phyloP scores from a whole-genome alignment of 2,888 invertebrate genomes.

The Drosophila birchii region DNA sequence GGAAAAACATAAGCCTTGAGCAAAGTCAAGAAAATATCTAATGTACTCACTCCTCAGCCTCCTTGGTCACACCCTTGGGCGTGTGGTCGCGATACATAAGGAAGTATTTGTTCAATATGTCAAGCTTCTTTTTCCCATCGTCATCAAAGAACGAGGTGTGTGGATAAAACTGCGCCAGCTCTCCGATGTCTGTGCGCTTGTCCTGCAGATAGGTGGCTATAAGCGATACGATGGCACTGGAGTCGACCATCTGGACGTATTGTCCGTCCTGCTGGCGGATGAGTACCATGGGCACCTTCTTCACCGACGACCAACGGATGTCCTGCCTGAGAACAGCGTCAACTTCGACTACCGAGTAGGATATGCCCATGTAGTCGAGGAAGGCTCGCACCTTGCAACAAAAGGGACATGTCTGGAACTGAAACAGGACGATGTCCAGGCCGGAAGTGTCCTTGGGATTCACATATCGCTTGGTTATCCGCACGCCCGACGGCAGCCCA shows the following conservation, averaged over 20 bases:
- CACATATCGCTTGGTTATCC: slow-evolving; percentile 87
- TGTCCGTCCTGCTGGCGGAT: slow-evolving; percentile 89
- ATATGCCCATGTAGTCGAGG: slow-evolving; percentile 95
- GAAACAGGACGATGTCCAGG: slow-evolving; percentile 94
- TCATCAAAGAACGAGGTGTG: slow-evolving; percentile 89
- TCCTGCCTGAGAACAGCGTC: slow-evolving; percentile 97
- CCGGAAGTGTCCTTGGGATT: slow-evolving; percentile 88
- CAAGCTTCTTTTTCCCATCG: slow-evolving; percentile 88
- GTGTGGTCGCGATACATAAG: slow-evolving; percentile 90
- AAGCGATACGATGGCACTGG: slow-evolving; percentile 96
- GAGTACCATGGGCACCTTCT: slow-evolving; percentile 96
- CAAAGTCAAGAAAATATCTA: not conserved
- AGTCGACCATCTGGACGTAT: slow-evolving; percentile 96
- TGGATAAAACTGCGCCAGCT: slow-evolving; percentile 92
- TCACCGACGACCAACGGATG: slow-evolving; percentile 96
- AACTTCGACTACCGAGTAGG: slow-evolving; percentile 98
- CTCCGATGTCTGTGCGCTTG: slow-evolving; percentile 86
- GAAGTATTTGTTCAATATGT: slow-evolving; percentile 95
- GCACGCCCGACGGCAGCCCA: slow-evolving; percentile 85
- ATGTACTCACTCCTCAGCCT: slow-evolving; percentile 86
- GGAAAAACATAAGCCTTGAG: slow-evolving; percentile 69
- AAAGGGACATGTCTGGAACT: slow-evolving; percentile 99
- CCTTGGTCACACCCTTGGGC: slow-evolving; percentile 85
- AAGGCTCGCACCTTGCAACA: slow-evolving; percentile 96
- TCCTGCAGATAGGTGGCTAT: slow-evolving; percentile 91